Conservation (phyloP, 2,888 invertebrate genomes). For the Clanis bilineata region DNA sequence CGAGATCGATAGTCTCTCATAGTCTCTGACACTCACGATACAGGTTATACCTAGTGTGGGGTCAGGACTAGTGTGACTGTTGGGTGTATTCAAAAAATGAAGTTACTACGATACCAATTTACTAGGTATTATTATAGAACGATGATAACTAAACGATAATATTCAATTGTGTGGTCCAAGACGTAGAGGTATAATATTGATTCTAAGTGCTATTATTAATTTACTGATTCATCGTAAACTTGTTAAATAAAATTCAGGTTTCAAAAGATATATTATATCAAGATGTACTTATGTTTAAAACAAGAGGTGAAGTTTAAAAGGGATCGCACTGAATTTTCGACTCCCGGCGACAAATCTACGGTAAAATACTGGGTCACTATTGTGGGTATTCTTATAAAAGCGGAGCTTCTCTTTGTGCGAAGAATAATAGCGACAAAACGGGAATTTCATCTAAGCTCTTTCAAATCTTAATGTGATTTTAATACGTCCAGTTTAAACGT, state of each 20-base stretch:
- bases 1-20: no score
- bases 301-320: conserved; percentile 70
- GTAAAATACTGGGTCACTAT: conserved; percentile 51
- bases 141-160: no score
- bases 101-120: no score
- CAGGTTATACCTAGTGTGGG: no score
- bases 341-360: conserved; percentile 60
- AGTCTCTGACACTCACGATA: no score
- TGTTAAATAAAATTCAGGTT: conserved; percentile 27
- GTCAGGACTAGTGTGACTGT: no score
- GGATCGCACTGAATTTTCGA: conserved; percentile 67
- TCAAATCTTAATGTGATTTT: conserved; percentile 6
- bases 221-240: no score
- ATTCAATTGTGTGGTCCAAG: no score
- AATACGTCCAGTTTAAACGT: neutral
- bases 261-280: conserved; percentile 12
- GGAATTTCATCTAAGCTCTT: conserved; percentile 9
- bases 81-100: no score
- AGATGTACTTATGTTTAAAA: conserved; percentile 29
- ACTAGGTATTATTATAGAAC: no score
- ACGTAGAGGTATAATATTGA: no score
- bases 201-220: neutral
- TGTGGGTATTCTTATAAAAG: conserved; percentile 55
- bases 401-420: conserved; percentile 29
- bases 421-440: conserved; percentile 27